These are phyloP conservation scores for Cynocephalus volans DNA, from an alignment of 2,113 vertebrate species.

Conservation along the genomic window DNA sequence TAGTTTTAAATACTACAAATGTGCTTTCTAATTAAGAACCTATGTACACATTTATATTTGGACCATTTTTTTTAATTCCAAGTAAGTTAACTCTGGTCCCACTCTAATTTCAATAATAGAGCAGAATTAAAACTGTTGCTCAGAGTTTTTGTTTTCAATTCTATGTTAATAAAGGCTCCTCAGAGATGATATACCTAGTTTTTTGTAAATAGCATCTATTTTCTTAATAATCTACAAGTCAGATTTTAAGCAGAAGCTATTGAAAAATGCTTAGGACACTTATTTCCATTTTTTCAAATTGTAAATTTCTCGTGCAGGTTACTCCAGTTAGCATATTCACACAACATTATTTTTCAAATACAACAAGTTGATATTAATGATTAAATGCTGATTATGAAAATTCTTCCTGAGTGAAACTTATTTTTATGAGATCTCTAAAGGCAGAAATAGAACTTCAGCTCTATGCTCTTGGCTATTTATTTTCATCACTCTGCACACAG, in stretches of 20 bases:
- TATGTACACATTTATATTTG: neutral
- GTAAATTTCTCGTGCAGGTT: neutral
- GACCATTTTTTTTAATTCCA: neutral
- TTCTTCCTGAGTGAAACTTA: neutral
- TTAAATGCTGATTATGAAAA: conserved; percentile 16
- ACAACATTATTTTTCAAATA: conserved; percentile 24
- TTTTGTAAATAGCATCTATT: conserved; percentile 3
- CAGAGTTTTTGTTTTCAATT: neutral
- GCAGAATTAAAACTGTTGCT: conserved; percentile 32
- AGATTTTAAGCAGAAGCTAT: conserved; percentile 18
- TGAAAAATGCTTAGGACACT: neutral
- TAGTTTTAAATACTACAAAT: conserved; percentile 25
- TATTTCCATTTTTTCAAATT: conserved; percentile 18
- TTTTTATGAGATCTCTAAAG: conserved; percentile 27
- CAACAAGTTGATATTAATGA: conserved; percentile 26
- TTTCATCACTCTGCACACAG: neutral
- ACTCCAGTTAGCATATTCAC: neutral
- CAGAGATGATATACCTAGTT: neutral
- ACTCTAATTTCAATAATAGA: conserved; percentile 19
- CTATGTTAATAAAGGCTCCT: conserved; percentile 36
- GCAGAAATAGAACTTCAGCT: neutral
- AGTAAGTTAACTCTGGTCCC: neutral
- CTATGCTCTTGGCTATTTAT: neutral
- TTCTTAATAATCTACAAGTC: conserved; percentile 63
- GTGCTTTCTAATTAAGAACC: conserved; percentile 30